Evolutionary conservation across 1,140 invertebrate genomes (phyloP).

Genomic region (Neodiprion fabricii): DNA sequence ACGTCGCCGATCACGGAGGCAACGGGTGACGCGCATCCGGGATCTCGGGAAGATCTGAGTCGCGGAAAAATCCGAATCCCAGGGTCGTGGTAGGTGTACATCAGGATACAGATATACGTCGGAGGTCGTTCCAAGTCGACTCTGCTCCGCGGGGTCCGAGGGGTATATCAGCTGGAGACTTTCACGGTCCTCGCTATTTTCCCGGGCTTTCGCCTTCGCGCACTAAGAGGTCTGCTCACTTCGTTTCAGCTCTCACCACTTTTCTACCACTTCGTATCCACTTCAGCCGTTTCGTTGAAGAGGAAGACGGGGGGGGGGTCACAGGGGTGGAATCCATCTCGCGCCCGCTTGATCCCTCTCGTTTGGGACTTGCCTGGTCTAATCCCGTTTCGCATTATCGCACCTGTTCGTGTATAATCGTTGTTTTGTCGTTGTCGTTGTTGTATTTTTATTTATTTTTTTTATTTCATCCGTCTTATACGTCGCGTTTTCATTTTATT

Average conservation of each 20-base stretch:
- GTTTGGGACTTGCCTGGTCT: not conserved
- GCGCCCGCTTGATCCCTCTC: too few relatives aligned
- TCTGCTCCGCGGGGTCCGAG: too few relatives aligned
- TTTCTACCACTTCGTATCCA: slow-evolving; percentile 2
- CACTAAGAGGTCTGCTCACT: slow-evolving; percentile 1
- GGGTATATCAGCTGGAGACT: not conserved
- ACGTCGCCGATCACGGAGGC: too few relatives aligned
- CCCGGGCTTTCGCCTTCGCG: not conserved
- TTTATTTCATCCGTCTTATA: too few relatives aligned
- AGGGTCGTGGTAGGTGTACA: not conserved
- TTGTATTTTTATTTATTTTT: too few relatives aligned
- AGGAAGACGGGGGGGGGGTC: not conserved
- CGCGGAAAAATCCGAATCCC: not conserved
- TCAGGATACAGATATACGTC: not conserved
- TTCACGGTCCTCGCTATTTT: slow-evolving; percentile 4
- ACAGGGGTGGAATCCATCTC: not conserved
- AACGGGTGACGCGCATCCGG: too few relatives aligned
- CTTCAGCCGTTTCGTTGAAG: not conserved
- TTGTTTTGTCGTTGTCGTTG: not conserved
- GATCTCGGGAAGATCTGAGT: not conserved
- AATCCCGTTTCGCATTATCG: not conserved
- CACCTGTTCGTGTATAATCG: not conserved
- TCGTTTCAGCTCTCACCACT: slow-evolving; percentile 4
- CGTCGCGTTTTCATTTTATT: too few relatives aligned
- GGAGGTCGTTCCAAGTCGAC: not conserved